Percentiles rank a stretch among this genome's conserved stretches.
phyloP scores from a whole-genome alignment of 2,888 invertebrate genomes.

The Plebejus argus region DNA sequence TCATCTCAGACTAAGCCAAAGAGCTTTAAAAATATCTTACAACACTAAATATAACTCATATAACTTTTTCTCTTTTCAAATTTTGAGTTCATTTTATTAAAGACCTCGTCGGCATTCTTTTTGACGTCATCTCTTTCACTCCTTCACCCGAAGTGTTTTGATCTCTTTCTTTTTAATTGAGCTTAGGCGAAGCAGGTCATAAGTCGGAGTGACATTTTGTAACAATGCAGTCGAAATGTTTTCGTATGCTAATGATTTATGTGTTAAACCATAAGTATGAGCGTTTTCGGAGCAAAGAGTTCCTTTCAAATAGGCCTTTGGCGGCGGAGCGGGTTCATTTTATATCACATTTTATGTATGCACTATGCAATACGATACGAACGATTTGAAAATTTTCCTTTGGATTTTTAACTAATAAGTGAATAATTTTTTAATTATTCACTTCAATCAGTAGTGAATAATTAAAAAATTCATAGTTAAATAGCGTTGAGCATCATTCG shows the following conservation, averaged over 20 bases:
- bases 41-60: conserved; percentile 34
- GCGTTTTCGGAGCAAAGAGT: conserved; percentile 63
- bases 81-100: conserved; percentile 19
- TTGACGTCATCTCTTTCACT: conserved; percentile 56
- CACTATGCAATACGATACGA: background rate
- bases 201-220: conserved; percentile 78
- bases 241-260: conserved; percentile 80
- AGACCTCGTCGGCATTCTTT: conserved; percentile 64
- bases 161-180: conserved; percentile 70
- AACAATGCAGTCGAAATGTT: conserved; percentile 79
- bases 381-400: background rate
- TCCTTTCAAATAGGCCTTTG: conserved; percentile 55
- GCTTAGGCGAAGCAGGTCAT: conserved; percentile 76
- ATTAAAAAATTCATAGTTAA: background rate
- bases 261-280: conserved; percentile 67
- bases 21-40: conserved; percentile 4
- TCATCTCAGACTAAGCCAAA: background rate
- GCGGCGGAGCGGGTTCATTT: conserved; percentile 42
- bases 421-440: background rate
- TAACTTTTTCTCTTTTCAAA: conserved; percentile 26
- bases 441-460: background rate
- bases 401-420: background rate
- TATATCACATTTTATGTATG: background rate
- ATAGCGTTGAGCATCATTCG: background rate
- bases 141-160: conserved; percentile 52